A percentile compares a stretch with the other conserved stretches of the same genome.
Evolutionary conservation across 2,888 invertebrate genomes (phyloP).

Genomic region (Amphipoea lucens): DNA sequence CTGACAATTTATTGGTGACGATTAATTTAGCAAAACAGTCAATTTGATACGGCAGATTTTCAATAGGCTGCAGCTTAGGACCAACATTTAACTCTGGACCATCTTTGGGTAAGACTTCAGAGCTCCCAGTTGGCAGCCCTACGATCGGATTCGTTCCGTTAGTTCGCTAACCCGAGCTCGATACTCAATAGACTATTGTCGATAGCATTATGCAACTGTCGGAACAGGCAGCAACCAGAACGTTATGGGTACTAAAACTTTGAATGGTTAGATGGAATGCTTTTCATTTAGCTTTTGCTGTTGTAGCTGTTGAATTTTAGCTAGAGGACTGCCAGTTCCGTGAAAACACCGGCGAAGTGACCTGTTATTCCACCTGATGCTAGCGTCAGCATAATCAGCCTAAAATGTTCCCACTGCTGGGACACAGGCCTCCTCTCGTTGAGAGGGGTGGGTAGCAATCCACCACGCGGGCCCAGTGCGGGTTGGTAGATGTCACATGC

Average conservation of each 20-base stretch:
- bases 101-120: not conserved
- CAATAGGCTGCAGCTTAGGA: not conserved
- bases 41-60: not conserved
- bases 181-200: constrained; percentile 56
- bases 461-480: no score
- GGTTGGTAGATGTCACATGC: no score
- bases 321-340: not conserved
- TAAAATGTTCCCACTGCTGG: no score
- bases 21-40: no score
- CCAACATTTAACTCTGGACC: not conserved
- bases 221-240: constrained; percentile 26
- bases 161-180: constrained; percentile 42
- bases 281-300: not conserved
- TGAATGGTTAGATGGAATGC: constrained; percentile 1
- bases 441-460: no score
- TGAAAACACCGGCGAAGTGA: not conserved
- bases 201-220: constrained; percentile 54
- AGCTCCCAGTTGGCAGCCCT: constrained; percentile 42
- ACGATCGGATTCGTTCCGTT: constrained; percentile 47
- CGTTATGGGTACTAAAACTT: constrained; percentile 15
- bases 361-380: not conserved
- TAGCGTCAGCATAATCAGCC: no score
- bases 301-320: not conserved
- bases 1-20: not conserved
- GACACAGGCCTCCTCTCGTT: no score